These are phyloP conservation scores for Hydroisotoma schaefferi DNA, from an alignment of 2,888 invertebrate species.

Conservation along the genomic window DNA sequence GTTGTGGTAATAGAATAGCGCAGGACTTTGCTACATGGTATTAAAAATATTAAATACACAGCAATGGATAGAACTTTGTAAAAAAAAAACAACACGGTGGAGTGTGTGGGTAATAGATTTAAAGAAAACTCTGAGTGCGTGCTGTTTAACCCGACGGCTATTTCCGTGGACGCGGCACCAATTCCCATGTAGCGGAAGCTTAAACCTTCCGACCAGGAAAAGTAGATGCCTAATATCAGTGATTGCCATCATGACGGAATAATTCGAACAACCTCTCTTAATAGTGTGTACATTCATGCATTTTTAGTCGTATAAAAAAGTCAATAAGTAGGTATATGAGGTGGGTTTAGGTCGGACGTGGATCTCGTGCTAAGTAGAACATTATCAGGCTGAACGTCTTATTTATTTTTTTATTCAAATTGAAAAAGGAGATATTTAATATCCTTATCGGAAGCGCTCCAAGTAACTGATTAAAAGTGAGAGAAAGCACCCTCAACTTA, in stretches of 20 bases:
- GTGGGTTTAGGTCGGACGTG: too few species aligned
- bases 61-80: too few species aligned
- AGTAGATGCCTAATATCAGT: conserved; percentile 48
- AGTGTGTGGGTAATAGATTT: conserved; percentile 40
- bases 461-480: background rate
- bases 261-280: conserved; percentile 40
- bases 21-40: too few species aligned
- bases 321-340: background rate
- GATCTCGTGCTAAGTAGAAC: too few species aligned
- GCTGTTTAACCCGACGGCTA: conserved; percentile 48
- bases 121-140: conserved; percentile 46
- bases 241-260: conserved; percentile 49
- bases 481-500: conserved; percentile 10
- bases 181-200: conserved; percentile 48
- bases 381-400: background rate
- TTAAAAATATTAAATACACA: too few species aligned
- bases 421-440: conserved; percentile 15
- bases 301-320: background rate
- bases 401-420: conserved; percentile 9
- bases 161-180: conserved; percentile 48
- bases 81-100: too few species aligned
- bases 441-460: conserved; percentile 10
- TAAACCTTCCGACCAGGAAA: conserved; percentile 48
- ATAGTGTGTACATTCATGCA: conserved; percentile 12
- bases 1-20: too few species aligned